A percentile compares a stretch with the other conserved stretches of the same genome.
phyloP scores from a whole-genome alignment of 2,797 vertebrate species.

The Danio aesculapii region DNA sequence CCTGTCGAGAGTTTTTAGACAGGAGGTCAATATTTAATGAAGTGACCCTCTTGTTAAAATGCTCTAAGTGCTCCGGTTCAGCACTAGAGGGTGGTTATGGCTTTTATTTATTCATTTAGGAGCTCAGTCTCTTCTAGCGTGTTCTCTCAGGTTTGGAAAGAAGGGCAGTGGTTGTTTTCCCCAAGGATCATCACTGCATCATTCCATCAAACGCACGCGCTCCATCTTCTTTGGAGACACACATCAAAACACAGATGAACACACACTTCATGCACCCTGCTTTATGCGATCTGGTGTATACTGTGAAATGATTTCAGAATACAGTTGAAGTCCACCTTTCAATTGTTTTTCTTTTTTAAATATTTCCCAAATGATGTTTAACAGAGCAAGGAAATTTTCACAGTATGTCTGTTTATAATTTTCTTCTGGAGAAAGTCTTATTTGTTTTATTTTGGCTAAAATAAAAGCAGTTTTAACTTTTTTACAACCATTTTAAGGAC shows the following conservation, averaged over 20 bases:
- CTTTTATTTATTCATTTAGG: constrained; percentile 86
- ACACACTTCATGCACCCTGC: background rate
- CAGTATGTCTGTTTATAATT: too few relatives aligned
- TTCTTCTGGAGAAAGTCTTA: too few relatives aligned
- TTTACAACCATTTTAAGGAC: too few relatives aligned
- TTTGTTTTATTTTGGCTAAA: too few relatives aligned
- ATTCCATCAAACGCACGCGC: constrained; percentile 78
- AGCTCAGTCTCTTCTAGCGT: constrained; percentile 61
- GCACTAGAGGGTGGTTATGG: constrained; percentile 70
- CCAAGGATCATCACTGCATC: constrained; percentile 82
- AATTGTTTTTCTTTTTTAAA: too few relatives aligned
- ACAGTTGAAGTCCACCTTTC: too few relatives aligned
- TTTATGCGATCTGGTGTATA: background rate
- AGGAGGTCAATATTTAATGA: constrained; percentile 86
- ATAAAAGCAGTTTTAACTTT: too few relatives aligned
- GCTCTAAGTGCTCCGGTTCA: constrained; percentile 81
- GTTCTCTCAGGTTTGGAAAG: constrained; percentile 65
- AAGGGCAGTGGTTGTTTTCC: constrained; percentile 78
- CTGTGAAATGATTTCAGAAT: background rate
- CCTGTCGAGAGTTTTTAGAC: constrained; percentile 73
- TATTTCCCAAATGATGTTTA: too few relatives aligned
- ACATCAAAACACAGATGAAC: constrained; percentile 47
- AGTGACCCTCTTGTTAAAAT: constrained; percentile 83
- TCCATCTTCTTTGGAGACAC: constrained; percentile 65
- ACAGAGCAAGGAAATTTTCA: too few relatives aligned